Evolutionary conservation across 2,888 invertebrate genomes (phyloP), one percentile per base, ranked within the genome.

Genomic region (Dinocampus coccinellae): DNA sequence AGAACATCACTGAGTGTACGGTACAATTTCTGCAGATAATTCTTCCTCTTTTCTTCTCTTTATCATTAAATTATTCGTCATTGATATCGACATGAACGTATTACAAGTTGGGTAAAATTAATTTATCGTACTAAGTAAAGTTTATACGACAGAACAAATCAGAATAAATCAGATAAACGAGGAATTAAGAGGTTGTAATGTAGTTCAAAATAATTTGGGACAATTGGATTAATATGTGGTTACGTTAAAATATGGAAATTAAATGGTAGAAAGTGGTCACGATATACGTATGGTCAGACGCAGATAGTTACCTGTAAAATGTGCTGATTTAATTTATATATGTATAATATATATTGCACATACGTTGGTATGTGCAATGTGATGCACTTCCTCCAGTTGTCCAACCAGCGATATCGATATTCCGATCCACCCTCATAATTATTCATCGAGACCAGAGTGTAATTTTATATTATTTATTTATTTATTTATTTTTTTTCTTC

Each of bases 361-460:
- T 47, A 16, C 16, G 6, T 4, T n/a, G 3, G 4, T 7, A 26
- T 4, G 53, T 20, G 22, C 10, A 22, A 2, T 34, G 7, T 20
- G 16, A 16, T 47, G 47, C 47, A n/a, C 16, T 47, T 47, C 9
- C 47, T 16, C 16, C 16, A 16, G 47, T 47, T 16, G 47, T 47
- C 16, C 47, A 47, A 16, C 47, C 16, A n/a, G 39, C n/a, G 42
- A 20, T 60, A 68, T 60, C 60, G 60, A 58, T 47, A 60, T 60
- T 68, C 52, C 33, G 34, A 68, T 58, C 60, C 3, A 58, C 58
- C 42, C 67, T 68, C 67, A 60, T 58, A 68, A 60, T 60, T 68
- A 68, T 68, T 68, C 67, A 68, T 68, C 42, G 60, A 29, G 20
- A 58, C 36, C 58, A 11, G 33, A 3, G 22, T 20, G 29, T 10